Base-by-base conservation (phyloP, 53 echinoderm and acorn worm species). In the Echinometra lucunter region DNA sequence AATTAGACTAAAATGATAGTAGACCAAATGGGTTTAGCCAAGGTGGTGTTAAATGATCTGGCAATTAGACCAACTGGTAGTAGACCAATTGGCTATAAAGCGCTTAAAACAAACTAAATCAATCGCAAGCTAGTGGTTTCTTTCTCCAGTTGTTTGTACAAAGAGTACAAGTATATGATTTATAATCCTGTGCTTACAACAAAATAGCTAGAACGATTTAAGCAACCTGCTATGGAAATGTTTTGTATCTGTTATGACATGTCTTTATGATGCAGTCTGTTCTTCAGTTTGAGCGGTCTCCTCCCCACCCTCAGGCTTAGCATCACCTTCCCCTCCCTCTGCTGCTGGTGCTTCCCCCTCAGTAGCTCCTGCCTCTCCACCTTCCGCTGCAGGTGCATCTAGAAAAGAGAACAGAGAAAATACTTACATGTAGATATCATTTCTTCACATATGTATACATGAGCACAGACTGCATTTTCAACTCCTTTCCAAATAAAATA, bases 221-320 rank as follows among this genome's bases (percentile, higher is more conserved):
- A 15, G 10, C 19, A 44, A 44, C 16, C 40, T 81, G 44, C 85
- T 49, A 85, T 28, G 78, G 13, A 47, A 47, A 85, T 85, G 49
- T 28, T 53, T 75, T 75, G 85, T 47, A 6, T 85, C 30, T 27
- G 25, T n/a, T 85, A 15, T 63, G 85, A 47, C 23, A 49, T 12
- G 45, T 85, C 85, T 42, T 78, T 85, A 85, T n/a, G 85, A 47
- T 47, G 85, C 85, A n/a, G 82, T 82, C 47, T 82, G 82, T 47
- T 82, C 89, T n/a, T 88, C 88, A 18, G 57, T 58, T 45, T 66
- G 66, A 28, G 74, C n/a, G n/a, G n/a, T n/a, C 2, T 30, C 80
- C 78, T 78, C 92, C 42, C 91, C 91, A 7, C 91, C 91, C 57
- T 92, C 92, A 25, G 78, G 92, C 57, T 92, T 92, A 37, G 92